Conservation (phyloP, 1,140 invertebrate genomes). For the Limonius californicus region DNA sequence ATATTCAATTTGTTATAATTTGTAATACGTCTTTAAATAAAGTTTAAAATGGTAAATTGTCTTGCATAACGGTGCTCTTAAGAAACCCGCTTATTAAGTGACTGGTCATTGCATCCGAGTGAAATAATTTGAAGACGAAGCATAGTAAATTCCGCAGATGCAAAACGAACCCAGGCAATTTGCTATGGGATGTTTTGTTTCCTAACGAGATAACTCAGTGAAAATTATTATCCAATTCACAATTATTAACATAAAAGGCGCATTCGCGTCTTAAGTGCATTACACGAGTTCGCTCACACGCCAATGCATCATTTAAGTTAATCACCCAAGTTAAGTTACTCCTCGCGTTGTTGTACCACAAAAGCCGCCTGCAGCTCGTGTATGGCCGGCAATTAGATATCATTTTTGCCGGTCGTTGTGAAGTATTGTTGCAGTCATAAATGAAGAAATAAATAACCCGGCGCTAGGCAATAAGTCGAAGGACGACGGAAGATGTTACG, state of each 20-base stretch:
- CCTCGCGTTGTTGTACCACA: neutral
- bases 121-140: no score
- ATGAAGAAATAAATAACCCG: neutral
- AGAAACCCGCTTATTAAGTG: no score
- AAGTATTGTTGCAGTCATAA: neutral
- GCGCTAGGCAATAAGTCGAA: no score
- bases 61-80: no score
- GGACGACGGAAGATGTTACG: neutral
- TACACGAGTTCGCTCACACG: neutral
- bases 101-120: no score
- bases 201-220: no score
- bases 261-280: neutral
- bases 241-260: neutral
- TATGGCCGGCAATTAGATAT: neutral
- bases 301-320: neutral
- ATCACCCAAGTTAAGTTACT: neutral
- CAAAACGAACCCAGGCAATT: no score
- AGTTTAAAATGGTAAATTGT: no score
- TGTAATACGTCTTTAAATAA: no score
- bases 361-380: neutral
- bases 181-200: no score
- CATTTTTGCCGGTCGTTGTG: neutral
- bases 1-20: no score
- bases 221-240: neutral
- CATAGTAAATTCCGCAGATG: no score